phyloP scores from a whole-genome alignment of 2,888 invertebrate species.

The Amphimallon solstitiale region DNA sequence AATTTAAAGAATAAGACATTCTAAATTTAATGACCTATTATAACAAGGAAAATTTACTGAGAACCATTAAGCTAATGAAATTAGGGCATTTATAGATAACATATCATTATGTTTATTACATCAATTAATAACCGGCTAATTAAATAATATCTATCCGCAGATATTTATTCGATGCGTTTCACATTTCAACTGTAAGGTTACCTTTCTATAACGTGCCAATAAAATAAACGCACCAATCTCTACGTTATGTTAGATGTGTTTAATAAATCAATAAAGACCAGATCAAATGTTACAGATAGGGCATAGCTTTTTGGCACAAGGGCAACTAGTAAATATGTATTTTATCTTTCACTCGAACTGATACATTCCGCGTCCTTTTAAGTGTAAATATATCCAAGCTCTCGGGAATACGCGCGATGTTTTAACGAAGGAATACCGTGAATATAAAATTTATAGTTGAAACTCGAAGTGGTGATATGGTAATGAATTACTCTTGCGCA shows the following conservation, averaged over 20 bases:
- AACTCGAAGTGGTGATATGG: slow-evolving; percentile 7
- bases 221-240: slow-evolving; percentile 11
- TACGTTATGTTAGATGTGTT: slow-evolving; percentile 15
- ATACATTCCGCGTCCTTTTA: slow-evolving; percentile 23
- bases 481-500: slow-evolving; percentile 26
- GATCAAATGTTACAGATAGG: slow-evolving; percentile 32
- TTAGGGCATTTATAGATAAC: slow-evolving; percentile 1
- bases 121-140: slow-evolving; percentile 9
- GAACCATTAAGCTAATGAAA: neutral
- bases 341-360: slow-evolving; percentile 23
- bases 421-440: neutral
- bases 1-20: neutral
- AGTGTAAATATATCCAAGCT: slow-evolving; percentile 7
- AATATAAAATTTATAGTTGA: slow-evolving; percentile 14
- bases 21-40: neutral
- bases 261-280: slow-evolving; percentile 28
- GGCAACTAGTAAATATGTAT: slow-evolving; percentile 27
- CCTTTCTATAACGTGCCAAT: slow-evolving; percentile 12
- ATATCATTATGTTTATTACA: slow-evolving; percentile 10
- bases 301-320: slow-evolving; percentile 31
- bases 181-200: slow-evolving; percentile 26
- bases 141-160: slow-evolving; percentile 19
- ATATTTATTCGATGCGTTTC: slow-evolving; percentile 15
- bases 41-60: neutral
- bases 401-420: slow-evolving; percentile 11